These are phyloP conservation scores for Drosophila serrata DNA, from an alignment of 1,140 invertebrate species.

Conservation along the genomic window DNA sequence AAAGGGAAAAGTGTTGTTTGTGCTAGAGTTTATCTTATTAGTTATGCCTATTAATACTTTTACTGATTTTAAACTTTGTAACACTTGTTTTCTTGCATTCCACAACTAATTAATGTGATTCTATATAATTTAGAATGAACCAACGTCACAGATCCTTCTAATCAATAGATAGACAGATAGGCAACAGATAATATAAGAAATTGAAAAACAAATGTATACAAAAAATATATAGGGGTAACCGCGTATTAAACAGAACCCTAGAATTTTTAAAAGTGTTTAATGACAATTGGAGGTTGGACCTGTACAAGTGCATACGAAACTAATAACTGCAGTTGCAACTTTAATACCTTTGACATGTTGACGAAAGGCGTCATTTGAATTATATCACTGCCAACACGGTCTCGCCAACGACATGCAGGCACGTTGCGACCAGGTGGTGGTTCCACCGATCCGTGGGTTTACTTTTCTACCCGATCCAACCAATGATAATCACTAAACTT, in stretches of 20 bases:
- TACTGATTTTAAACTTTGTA: background rate
- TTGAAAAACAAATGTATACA: background rate
- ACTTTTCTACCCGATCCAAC: conserved; percentile 19
- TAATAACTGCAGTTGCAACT: conserved; percentile 18
- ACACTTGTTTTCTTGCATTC: background rate
- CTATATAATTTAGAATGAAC: background rate
- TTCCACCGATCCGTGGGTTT: conserved; percentile 9
- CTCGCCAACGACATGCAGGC: conserved; percentile 12
- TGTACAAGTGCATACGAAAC: background rate
- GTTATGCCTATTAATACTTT: background rate
- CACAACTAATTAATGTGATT: background rate
- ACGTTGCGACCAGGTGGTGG: conserved; percentile 28
- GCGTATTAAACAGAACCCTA: background rate
- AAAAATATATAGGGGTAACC: background rate
- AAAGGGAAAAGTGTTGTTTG: conserved; percentile 1
- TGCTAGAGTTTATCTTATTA: background rate
- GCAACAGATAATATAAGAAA: background rate
- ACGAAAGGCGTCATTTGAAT: conserved; percentile 39
- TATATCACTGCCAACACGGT: conserved; percentile 19
- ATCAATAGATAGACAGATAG: conserved; percentile 4
- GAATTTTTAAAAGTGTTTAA: background rate
- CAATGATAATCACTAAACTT: conserved; percentile 52
- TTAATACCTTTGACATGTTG: conserved; percentile 12
- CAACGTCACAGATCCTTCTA: conserved; percentile 1
- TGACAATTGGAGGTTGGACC: conserved; percentile 10